Evolutionary conservation across 2,888 invertebrate species (phyloP).

Genomic region (Biston stratarius): DNA sequence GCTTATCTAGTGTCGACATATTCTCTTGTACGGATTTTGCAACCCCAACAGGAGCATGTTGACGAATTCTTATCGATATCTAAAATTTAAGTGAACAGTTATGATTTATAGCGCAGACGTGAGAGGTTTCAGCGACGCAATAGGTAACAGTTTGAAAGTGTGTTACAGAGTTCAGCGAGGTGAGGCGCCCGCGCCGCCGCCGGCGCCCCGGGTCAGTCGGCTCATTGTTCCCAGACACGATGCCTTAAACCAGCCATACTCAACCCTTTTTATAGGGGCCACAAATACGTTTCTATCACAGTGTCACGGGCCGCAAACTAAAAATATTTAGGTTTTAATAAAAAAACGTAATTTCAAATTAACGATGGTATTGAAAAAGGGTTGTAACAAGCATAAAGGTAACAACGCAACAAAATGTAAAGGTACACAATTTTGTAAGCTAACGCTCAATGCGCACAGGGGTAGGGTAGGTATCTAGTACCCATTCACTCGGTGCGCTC

Average conservation of each 20-base stretch:
- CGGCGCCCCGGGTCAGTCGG: conserved; percentile 19
- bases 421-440: too few relatives aligned
- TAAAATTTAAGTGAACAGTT: conserved; percentile 15
- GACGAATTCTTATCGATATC: conserved; percentile 2
- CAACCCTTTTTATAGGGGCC: neutral
- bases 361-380: too few relatives aligned
- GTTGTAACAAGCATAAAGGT: too few relatives aligned
- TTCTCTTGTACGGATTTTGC: neutral
- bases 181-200: conserved; percentile 8
- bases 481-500: too few relatives aligned
- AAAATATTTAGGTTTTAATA: too few relatives aligned
- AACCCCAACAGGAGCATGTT: conserved; percentile 4
- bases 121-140: conserved; percentile 28
- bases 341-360: too few relatives aligned
- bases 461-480: too few relatives aligned
- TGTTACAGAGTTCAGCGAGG: conserved; percentile 28
- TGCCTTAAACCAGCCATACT: neutral
- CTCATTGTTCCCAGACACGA: conserved; percentile 5
- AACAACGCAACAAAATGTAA: too few relatives aligned
- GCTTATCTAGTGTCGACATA: neutral
- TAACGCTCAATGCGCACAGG: too few relatives aligned
- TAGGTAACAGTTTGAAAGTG: conserved; percentile 26
- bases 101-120: conserved; percentile 24
- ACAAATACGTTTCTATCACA: too few relatives aligned
- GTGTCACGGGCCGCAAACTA: too few relatives aligned